Conservation (phyloP, 2,888 invertebrate species). For the Geophilus truncorum region DNA sequence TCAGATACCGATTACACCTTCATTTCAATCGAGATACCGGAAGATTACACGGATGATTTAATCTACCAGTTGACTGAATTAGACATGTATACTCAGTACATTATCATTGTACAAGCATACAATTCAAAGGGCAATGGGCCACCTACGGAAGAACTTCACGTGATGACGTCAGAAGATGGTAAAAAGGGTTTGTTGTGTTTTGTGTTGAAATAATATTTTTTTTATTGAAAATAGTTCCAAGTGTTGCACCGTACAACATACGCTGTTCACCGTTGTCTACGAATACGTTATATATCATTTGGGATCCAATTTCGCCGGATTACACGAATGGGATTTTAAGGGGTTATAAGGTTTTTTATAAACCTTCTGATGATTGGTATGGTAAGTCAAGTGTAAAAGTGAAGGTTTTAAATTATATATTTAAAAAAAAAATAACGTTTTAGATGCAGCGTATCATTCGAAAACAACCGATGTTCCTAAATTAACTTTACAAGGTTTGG, state of each 20-base stretch:
- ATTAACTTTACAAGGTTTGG: conserved; percentile 49
- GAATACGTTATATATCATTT: conserved; percentile 48
- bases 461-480: conserved; percentile 16
- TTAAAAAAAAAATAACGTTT: neutral
- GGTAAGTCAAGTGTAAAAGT: conserved; percentile 35
- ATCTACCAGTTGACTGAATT: conserved; percentile 30
- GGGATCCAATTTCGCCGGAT: conserved; percentile 49
- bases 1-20: neutral
- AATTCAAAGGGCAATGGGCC: conserved; percentile 25
- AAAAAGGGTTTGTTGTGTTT: neutral
- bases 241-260: conserved; percentile 49
- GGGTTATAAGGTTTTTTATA: conserved; percentile 72
- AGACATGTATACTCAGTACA: conserved; percentile 31
- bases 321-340: conserved; percentile 52
- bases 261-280: conserved; percentile 49
- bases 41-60: conserved; percentile 30
- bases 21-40: conserved; percentile 12
- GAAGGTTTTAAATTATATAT: neutral
- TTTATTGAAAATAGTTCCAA: conserved; percentile 47
- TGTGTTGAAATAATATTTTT: neutral
- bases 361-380: conserved; percentile 42
- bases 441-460: conserved; percentile 14
- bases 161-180: conserved; percentile 32
- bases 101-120: neutral
- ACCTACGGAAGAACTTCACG: conserved; percentile 1